Evolutionary conservation across 2,888 invertebrate genomes (phyloP), one percentile per base, ranked within the genome.

Genomic region (Lagria hirta): DNA sequence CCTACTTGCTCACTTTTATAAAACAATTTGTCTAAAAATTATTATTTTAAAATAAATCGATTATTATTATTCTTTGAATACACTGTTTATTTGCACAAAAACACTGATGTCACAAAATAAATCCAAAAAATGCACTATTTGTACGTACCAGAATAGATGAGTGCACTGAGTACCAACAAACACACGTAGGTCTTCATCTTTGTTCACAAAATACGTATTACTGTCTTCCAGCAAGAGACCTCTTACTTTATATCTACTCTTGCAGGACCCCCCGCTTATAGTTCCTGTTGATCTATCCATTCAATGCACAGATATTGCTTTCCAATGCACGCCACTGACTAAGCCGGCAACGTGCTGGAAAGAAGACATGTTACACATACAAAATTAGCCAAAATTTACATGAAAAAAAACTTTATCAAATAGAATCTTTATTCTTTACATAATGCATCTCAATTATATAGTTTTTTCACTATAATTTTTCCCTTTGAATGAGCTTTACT

Each of bases 71-170:
- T n/a, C n/a, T n/a, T n/a, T n/a, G n/a, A n/a, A n/a, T n/a, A n/a
- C n/a, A n/a, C n/a, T n/a, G n/a, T n/a, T n/a, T n/a, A n/a, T n/a
- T n/a, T n/a, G n/a, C n/a, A n/a, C n/a, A n/a, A n/a, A n/a, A n/a
- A 15, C 23, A 34, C 34, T 23, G 21, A 5, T 14, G 22, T 21
- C 35, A 35, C 35, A 6, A 18, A 26, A 26, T 2, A 26, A 33
- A 35, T 26, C 26, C 24, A 16, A 26, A 17, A 27, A 43, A 14
- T 40, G 34, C 41, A 48, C 49, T 48, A 52, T n/a, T n/a, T n/a
- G 58, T 69, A 71, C 72, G 60, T 71, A 72, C 72, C 72, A 69
- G 68, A 60, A 52, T 62, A 64, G 53, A 61, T 61, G 55, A 72
- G 67, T 65, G 71, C 71, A 65, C 70, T 61, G 41, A 72, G 65